Base-by-base conservation (phyloP, 1,140 invertebrate species). In the Pissodes strobi region DNA sequence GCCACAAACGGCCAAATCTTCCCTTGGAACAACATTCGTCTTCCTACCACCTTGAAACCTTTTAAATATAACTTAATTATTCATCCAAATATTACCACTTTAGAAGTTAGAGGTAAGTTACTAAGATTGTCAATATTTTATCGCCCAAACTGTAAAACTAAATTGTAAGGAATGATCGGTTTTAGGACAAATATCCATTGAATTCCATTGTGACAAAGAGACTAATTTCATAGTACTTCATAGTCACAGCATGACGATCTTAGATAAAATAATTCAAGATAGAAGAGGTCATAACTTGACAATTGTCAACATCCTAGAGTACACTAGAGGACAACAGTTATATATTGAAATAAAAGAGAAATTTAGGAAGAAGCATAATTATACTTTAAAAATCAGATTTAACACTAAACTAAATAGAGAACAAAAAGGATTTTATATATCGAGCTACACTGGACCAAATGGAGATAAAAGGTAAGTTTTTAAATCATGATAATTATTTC, bases 161-260 rank as follows among this genome's bases (percentile, higher is more conserved):
- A n/a, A n/a, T n/a, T n/a, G n/a, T n/a, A n/a, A n/a, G n/a, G n/a
- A n/a, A n/a, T n/a, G n/a, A n/a, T n/a, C n/a, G n/a, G n/a, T 69
- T 70, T 53, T 60, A 93, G 91, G 91, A 67, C 89, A 92, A 85
- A 89, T 92, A 22, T 89, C 88, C 41, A 93, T 92, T 76, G 90
- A 92, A 80, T 88, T 92, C 75, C 85, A 86, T 71, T 90, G 95
- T 41, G 88, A 90, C 70, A 85, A 89, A 76, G 89, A 93, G 72
- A 94, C 92, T 27, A 86, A 90, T 75, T 95, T 91, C 79, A 88
- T 98, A 73, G 91, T 98, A 58, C 85, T 98, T 63, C 94, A 98
- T 81, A 87, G 88, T 70, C 88, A 94, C 76, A 90, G 95, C 74
- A 84, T 97, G 77, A 94, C 91, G 74, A 89, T 97, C 63, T 90